These are phyloP conservation scores for Diceros bicornis DNA, from an alignment of 2,797 vertebrate species.

Conservation along the genomic window DNA sequence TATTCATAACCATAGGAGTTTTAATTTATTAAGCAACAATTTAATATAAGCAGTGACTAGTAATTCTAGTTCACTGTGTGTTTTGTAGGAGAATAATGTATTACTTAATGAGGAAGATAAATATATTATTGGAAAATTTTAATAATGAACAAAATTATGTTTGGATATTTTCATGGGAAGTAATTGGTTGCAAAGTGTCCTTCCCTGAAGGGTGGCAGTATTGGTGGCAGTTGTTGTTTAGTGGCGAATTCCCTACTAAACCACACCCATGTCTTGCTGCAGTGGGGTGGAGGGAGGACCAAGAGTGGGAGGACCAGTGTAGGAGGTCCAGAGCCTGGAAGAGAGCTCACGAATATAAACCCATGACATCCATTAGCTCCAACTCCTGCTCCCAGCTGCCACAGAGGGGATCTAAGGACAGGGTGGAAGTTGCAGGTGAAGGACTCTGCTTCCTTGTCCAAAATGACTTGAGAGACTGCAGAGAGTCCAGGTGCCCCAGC, in stretches of 20 bases:
- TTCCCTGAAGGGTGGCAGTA: conserved; percentile 78
- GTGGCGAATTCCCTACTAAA: conserved; percentile 58
- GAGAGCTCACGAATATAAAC: not conserved
- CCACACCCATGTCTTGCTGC: not conserved
- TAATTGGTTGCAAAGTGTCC: conserved; percentile 84
- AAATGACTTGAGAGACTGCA: not conserved
- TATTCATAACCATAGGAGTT: conserved; percentile 86
- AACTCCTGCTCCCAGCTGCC: not conserved
- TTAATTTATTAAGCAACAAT: conserved; percentile 87
- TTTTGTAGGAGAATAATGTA: conserved; percentile 83
- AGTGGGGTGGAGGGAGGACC: not conserved
- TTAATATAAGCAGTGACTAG: conserved; percentile 86
- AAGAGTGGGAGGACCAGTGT: not conserved
- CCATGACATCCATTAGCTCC: not conserved
- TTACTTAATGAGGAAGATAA: conserved; percentile 85
- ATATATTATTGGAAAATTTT: conserved; percentile 86
- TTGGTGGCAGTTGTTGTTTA: conserved; percentile 78
- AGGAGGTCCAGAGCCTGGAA: not conserved
- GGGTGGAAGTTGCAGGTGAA: not conserved
- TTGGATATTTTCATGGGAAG: conserved; percentile 82
- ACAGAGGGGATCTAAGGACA: not conserved
- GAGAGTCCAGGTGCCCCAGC: not conserved
- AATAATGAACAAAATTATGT: conserved; percentile 86
- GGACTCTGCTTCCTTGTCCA: not conserved
- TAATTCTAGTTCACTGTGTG: conserved; percentile 80